Evolutionary conservation across 2,888 invertebrate genomes (phyloP), one percentile per base, ranked within the genome.

Genomic region (Leptogaster cylindrica): DNA sequence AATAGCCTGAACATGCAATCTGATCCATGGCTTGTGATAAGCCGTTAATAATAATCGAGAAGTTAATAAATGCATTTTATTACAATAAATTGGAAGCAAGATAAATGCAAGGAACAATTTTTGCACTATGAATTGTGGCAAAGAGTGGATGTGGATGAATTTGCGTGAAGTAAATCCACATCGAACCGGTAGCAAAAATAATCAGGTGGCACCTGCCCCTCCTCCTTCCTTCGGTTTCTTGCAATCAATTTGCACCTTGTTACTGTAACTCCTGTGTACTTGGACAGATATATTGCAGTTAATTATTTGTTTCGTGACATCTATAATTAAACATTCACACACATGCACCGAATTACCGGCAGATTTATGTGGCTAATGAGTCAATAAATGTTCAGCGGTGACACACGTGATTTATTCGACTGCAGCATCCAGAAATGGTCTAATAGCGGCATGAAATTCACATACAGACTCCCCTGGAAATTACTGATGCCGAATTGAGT

Each of bases 21-120:
- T 72, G 74, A 75, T 75, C 73, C 74, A 72, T 74, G 71, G 73
- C 74, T 73, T 73, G 73, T 73, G 75, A 75, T 75, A 74, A 74
- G 73, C 72, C 71, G 69, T 73, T 72, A 75, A 75, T 76, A 74
- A 75, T 75, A 74, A 74, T 75, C 73, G 68, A 73, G 72, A 73
- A 75, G 75, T 73, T 75, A 76, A 76, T 75, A 74, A 74, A 74
- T 74, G 74, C 73, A 74, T 76, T 76, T 73, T 74, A 76, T 75
- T 76, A 74, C 73, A 73, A 75, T 75, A 75, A 76, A 75, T 76
- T 76, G 75, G 74, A 41, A 69, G 48, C 28, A 23, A 66, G 69
- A 65, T 69, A 67, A 67, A 55, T 58, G 48, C 41, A 65, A 51
- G 39, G 23, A n/a, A n/a, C 25, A 20, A 65, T 51, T 39, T 64